Base-by-base conservation (phyloP, 2,888 invertebrate genomes). In the Drosophila rubida region DNA sequence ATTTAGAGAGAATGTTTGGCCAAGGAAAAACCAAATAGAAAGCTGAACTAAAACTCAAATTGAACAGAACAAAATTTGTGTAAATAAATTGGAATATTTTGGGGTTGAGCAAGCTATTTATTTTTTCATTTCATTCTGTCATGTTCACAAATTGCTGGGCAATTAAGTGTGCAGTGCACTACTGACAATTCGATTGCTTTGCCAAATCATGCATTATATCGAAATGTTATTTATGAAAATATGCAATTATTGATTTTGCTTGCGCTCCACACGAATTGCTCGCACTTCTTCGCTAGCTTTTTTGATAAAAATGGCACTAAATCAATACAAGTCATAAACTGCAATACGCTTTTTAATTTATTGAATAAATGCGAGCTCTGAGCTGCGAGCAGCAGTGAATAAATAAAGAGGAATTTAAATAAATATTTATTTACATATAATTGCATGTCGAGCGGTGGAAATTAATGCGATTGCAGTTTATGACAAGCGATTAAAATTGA, bases 391-490 rank as follows among this genome's bases (percentile, higher is more conserved):
- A 49, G 55, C 53, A 19, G 55, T 46, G 50, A 69, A 80, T 87
- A 67, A 83, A 82, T 80, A 84, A 78, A 80, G 73, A 69, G 55
- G 73, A 64, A 81, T 75, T 84, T 73, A 80, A 87, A 84, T 84
- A 82, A 82, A 85, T 87, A 81, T 87, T 87, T 82, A 82, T 82
- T 71, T 74, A 71, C 69, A 81, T 78, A 72, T 87, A 83, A 83
- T 87, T 83, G 79, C 69, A 58, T 85, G 82, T 78, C 85, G 67
- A 61, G 48, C 54, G 45, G 63, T 73, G 62, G 55, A 70, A 85
- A 87, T 83, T 72, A 85, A 83, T 83, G 74, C 87, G 85, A 83
- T 83, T 85, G 82, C 87, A 85, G 74, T 81, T 87, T 83, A 83
- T 83, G 82, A 87, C 82, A 87, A 85, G 71, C 82, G 87, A 83